Evolutionary conservation across 1,140 invertebrate species (phyloP).

Genomic region (Trachymyrmex septentrionalis): DNA sequence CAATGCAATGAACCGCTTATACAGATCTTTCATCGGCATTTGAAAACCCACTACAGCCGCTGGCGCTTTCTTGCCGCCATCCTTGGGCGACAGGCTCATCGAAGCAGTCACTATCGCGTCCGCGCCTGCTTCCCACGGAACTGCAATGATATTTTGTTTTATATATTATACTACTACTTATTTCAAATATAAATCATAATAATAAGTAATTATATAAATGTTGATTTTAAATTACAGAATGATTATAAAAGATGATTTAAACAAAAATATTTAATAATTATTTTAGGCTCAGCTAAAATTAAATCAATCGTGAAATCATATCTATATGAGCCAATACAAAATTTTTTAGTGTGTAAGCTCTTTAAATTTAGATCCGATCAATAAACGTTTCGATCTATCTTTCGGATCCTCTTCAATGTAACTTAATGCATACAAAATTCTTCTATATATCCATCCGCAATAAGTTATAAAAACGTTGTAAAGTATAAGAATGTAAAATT

Average conservation of each 20-base stretch:
- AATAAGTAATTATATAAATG: slow-evolving; percentile 8
- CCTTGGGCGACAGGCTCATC: slow-evolving; percentile 94
- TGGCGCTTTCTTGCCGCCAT: slow-evolving; percentile 92
- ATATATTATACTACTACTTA: not conserved
- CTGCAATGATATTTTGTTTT: slow-evolving; percentile 74
- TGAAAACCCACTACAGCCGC: slow-evolving; percentile 96
- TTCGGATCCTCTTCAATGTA: too few species aligned
- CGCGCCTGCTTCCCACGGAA: slow-evolving; percentile 90
- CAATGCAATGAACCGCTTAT: slow-evolving; percentile 90
- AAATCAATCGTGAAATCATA: too few species aligned
- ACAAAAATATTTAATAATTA: not conserved
- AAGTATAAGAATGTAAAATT: too few species aligned
- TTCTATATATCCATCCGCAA: too few species aligned
- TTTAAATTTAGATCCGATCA: too few species aligned
- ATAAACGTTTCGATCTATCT: too few species aligned
- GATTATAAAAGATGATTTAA: too few species aligned
- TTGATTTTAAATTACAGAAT: not conserved
- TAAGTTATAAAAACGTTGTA: too few species aligned
- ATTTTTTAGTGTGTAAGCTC: too few species aligned
- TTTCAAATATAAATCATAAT: not conserved
- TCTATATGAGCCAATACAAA: too few species aligned
- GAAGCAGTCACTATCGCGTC: slow-evolving; percentile 91
- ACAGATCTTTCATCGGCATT: slow-evolving; percentile 90
- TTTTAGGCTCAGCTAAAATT: too few species aligned
- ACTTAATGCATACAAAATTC: too few species aligned